A percentile compares a stretch with the other conserved stretches of the same genome.
Evolutionary conservation across 2,888 invertebrate genomes (phyloP).

Genomic region (Cataglyphis cursor): DNA sequence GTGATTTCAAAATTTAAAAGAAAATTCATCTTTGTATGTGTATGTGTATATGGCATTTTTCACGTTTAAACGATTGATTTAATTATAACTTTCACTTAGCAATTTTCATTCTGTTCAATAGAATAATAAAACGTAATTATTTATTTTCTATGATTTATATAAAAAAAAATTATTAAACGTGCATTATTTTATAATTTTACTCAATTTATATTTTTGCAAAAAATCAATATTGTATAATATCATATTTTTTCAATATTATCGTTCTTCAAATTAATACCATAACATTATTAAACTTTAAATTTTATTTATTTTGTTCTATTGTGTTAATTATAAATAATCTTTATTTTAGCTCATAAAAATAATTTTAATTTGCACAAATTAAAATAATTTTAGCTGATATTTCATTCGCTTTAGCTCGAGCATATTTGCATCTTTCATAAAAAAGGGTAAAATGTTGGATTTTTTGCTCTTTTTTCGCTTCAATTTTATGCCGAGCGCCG

Average conservation of each 20-base stretch:
- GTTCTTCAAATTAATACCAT: neutral
- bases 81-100: neutral
- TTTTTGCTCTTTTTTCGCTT: neutral
- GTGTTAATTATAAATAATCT: neutral
- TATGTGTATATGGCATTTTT: neutral
- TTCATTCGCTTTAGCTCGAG: neutral
- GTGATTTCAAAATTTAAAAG: neutral
- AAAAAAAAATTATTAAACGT: neutral
- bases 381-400: neutral
- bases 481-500: constrained; percentile 40
- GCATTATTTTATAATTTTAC: neutral
- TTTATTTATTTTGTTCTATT: neutral
- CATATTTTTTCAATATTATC: neutral
- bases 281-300: neutral
- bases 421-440: neutral
- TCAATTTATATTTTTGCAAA: neutral
- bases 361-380: neutral
- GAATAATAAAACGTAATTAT: constrained; percentile 5
- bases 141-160: neutral
- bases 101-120: neutral
- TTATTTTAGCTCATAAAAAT: neutral
- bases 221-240: neutral
- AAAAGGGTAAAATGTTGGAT: neutral
- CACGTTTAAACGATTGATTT: constrained; percentile 22
- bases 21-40: neutral